phyloP scores from a whole-genome alignment of 2,888 invertebrate species.

The Xestobium rufovillosum region DNA sequence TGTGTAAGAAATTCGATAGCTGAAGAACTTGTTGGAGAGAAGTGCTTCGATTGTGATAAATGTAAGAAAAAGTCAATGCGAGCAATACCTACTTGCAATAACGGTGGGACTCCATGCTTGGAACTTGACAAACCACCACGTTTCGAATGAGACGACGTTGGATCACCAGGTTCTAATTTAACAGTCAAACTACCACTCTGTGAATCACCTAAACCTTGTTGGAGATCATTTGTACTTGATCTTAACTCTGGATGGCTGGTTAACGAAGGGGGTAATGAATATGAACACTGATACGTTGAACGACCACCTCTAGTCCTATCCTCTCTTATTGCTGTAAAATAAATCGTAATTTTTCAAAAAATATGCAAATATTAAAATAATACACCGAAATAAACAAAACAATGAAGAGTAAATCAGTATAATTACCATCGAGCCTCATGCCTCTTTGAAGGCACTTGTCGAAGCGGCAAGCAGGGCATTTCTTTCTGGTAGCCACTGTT shows the following conservation, averaged over 20 bases:
- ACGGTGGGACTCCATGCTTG: conserved; percentile 50
- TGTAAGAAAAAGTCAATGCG: too few species aligned
- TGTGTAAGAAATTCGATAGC: too few species aligned
- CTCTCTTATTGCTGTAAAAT: conserved; percentile 73
- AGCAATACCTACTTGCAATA: conserved; percentile 58
- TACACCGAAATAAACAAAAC: conserved; percentile 8
- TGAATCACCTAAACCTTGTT: conserved; percentile 37
- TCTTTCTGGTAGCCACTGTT: conserved; percentile 87
- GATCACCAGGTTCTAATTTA: conserved; percentile 46
- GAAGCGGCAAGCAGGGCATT: conserved; percentile 94
- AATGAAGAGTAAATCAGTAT: conserved; percentile 5
- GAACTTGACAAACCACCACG: conserved; percentile 30
- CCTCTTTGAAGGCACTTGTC: conserved; percentile 93
- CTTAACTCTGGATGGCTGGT: conserved; percentile 45
- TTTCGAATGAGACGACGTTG: conserved; percentile 37
- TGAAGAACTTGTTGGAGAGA: too few species aligned
- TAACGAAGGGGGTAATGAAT: conserved; percentile 68
- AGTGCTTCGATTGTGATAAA: too few species aligned
- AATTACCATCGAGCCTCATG: conserved; percentile 87
- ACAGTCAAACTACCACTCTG: conserved; percentile 40
- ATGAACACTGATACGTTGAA: conserved; percentile 92
- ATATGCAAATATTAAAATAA: conserved; percentile 6
- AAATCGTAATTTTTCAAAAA: conserved; percentile 6
- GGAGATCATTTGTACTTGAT: conserved; percentile 37
- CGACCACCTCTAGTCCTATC: conserved; percentile 92